Percentiles rank a stretch among this genome's conserved stretches.
Evolutionary conservation across 2,888 invertebrate species (phyloP).

Genomic region (Sisyra terminalis): DNA sequence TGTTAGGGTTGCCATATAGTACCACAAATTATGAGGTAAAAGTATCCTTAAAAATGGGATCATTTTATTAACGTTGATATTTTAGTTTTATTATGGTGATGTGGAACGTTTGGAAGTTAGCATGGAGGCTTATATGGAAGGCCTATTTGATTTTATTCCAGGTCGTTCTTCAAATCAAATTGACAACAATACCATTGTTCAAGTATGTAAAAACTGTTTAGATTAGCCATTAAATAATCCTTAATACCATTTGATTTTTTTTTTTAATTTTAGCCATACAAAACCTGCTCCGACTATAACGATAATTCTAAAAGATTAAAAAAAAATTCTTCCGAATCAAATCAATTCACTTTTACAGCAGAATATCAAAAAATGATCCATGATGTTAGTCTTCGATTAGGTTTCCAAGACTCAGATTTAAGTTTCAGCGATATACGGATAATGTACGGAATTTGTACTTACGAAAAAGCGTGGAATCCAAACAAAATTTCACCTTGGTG

Average conservation of each 20-base stretch:
- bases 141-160: conserved; percentile 36
- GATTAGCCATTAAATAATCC: too few relatives aligned
- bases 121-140: conserved; percentile 46
- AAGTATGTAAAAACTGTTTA: too few relatives aligned
- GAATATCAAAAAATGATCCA: conserved; percentile 29
- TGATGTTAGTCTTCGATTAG: conserved; percentile 45
- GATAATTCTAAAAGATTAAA: conserved; percentile 21
- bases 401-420: conserved; percentile 38
- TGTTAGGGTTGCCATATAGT: too few relatives aligned
- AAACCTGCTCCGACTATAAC: conserved; percentile 43
- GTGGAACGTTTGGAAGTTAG: conserved; percentile 39
- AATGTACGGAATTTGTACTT: conserved; percentile 68
- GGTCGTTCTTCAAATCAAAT: conserved; percentile 23
- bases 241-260: too few relatives aligned
- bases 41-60: conserved; percentile 30
- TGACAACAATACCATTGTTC: conserved; percentile 27
- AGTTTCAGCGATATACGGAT: conserved; percentile 35
- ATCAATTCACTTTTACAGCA: conserved; percentile 25
- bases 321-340: conserved; percentile 20
- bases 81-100: conserved; percentile 47
- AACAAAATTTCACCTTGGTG: conserved; percentile 58
- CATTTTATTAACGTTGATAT: conserved; percentile 38
- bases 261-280: conserved; percentile 34
- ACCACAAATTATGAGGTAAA: too few relatives aligned
- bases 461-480: conserved; percentile 63